Conservation (phyloP, 2,797 vertebrate genomes). For the Yasuhikotakia modesta region DNA sequence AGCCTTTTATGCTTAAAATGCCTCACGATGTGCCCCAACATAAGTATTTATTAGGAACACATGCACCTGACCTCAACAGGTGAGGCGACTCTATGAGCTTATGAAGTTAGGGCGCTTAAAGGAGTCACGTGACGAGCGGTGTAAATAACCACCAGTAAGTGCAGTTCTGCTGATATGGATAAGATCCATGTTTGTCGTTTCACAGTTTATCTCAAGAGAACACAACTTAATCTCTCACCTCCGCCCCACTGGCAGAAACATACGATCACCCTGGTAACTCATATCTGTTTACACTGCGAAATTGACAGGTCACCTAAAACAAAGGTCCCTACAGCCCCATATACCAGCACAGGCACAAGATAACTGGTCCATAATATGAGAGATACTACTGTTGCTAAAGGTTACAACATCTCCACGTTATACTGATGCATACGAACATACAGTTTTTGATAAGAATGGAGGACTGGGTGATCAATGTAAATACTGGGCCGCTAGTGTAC, state of each 20-base stretch:
- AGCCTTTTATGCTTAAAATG: no score
- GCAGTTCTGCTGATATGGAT: conserved; percentile 32
- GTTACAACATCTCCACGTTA: not conserved
- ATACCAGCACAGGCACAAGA: not conserved
- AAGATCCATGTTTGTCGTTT: conserved; percentile 3
- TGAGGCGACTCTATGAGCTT: conserved; percentile 54
- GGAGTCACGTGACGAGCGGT: conserved; percentile 68
- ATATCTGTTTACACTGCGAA: conserved; percentile 38
- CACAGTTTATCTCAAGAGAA: conserved; percentile 21
- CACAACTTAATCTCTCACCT: not conserved
- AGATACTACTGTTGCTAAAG: not conserved
- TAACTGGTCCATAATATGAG: not conserved
- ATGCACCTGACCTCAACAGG: conserved; percentile 37
- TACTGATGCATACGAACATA: conserved; percentile 14
- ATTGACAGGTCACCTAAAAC: conserved; percentile 26
- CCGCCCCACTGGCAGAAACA: not conserved
- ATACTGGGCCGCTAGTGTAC: conserved; percentile 15
- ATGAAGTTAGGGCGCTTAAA: conserved; percentile 49
- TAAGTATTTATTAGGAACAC: no score
- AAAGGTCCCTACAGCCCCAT: not conserved
- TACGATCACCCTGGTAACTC: conserved; percentile 33
- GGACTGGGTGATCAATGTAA: not conserved
- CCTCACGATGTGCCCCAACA: no score
- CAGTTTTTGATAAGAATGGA: not conserved
- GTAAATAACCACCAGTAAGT: not conserved